Evolutionary conservation across 2,888 invertebrate genomes (phyloP).

Genomic region (Platycheirus albimanus): DNA sequence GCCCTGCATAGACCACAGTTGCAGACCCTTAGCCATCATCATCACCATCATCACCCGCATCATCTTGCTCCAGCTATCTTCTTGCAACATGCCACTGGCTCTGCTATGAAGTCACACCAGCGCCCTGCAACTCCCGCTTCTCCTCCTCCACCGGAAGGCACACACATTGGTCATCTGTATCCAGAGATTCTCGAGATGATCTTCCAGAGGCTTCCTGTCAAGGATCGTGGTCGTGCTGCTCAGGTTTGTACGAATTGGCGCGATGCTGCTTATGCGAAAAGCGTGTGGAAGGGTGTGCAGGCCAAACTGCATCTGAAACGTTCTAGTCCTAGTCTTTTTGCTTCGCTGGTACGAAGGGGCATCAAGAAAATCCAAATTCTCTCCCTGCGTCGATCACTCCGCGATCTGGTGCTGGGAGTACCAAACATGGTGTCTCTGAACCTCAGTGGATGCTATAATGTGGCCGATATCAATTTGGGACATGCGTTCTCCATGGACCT

Average conservation of each 20-base stretch:
- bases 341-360: conserved; percentile 93
- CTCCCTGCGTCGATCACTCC: conserved; percentile 90
- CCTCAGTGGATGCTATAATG: conserved; percentile 96
- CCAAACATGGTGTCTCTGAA: conserved; percentile 94
- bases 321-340: conserved; percentile 92
- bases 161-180: conserved; percentile 93
- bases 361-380: conserved; percentile 95
- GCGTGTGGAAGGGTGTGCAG: conserved; percentile 97
- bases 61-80: conserved; percentile 75
- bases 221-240: conserved; percentile 94
- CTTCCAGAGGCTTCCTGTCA: conserved; percentile 93
- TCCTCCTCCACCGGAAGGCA: conserved; percentile 84
- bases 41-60: conserved; percentile 78
- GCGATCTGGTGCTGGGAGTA: conserved; percentile 93
- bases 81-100: conserved; percentile 75
- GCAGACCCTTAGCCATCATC: conserved; percentile 80
- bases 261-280: conserved; percentile 95
- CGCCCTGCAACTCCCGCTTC: conserved; percentile 80
- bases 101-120: conserved; percentile 74
- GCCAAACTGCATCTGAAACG: conserved; percentile 94
- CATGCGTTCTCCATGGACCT: conserved; percentile 91
- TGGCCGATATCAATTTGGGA: conserved; percentile 92
- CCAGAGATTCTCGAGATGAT: conserved; percentile 96
- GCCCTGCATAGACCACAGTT: conserved; percentile 86
- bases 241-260: conserved; percentile 95